Evolutionary conservation across 2,888 invertebrate species (phyloP), one percentile per base, ranked within the genome.

Genomic region (Allygus modestus): DNA sequence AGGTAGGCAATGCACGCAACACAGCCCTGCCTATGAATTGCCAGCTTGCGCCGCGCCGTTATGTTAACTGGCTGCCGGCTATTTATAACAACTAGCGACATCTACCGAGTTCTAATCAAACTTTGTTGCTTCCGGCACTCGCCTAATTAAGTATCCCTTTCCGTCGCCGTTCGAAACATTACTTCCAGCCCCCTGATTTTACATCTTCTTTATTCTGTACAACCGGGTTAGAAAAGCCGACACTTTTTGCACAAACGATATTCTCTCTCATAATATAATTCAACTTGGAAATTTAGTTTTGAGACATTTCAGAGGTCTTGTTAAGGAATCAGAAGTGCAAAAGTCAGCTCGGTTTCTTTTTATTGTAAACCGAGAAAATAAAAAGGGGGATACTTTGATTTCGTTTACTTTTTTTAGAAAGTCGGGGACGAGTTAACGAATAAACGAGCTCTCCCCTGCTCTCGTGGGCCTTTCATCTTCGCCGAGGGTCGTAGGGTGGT

Each of bases 1-100:
- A 73, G 43, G 73, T 73, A 41, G 73, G 73, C 73, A 73, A 73
- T 43, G 43, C 73, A 73, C 73, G 73, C 73, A 73, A 73, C 73
- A 23, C 73, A 41, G 41, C 41, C 23, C 37, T 73, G 73, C 37
- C 33, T 43, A 73, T 73, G 43, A 17, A 73, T 41, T 73, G 73
- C 73, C 73, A 33, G 43, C 46, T 17, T 23, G 54, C 54, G 43
- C 73, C 23, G 71, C 71, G 71, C 71, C 71, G 71, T 33, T 61
- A 23, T 15, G 61, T 61, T 61, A n/a, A 61, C 61, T 61, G 46
- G 46, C 61, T 69, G 4, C 31, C 69, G 33, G 69, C 69, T 69
- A 69, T 69, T 69, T 31, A 69, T 69, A 69, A 69, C 69, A 69
- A 69, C 69, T 69, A 69, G 69, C 69, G 31, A 69, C 69, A 33